phyloP scores from a whole-genome alignment of 2,888 invertebrate genomes.

The Biston betularia region DNA sequence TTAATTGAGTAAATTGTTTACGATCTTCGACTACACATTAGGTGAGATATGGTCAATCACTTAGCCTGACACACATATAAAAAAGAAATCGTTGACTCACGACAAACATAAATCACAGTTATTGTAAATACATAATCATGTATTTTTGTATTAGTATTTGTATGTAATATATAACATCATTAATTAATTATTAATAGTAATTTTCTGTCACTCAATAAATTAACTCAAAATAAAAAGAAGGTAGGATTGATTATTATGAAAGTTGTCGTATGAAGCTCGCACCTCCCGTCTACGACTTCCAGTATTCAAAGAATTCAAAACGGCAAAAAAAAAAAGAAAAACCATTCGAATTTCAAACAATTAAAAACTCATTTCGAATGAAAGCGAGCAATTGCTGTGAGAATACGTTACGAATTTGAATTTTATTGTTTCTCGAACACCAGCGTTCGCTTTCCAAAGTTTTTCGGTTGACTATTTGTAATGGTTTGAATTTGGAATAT shows the following conservation, averaged over 20 bases:
- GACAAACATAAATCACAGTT: no score
- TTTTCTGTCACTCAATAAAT: not conserved
- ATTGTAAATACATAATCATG: no score
- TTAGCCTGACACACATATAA: no score
- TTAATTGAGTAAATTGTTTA: no score
- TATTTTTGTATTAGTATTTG: no score
- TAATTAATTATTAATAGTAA: no score
- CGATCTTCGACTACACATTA: no score
- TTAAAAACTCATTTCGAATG: conserved; percentile 70
- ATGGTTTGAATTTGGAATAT: conserved; percentile 15
- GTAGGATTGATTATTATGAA: not conserved
- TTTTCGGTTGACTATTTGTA: conserved; percentile 21
- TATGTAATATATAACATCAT: no score
- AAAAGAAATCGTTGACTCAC: no score
- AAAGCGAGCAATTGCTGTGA: conserved; percentile 55
- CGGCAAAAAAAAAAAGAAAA: conserved; percentile 56
- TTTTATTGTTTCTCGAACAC: conserved; percentile 48
- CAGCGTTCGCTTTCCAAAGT: conserved; percentile 27
- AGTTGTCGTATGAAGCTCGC: conserved; percentile 45
- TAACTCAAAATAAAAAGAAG: not conserved
- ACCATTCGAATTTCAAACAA: conserved; percentile 67
- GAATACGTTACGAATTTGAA: conserved; percentile 55
- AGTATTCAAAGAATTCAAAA: conserved; percentile 65
- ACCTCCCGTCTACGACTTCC: conserved; percentile 42
- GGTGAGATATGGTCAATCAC: no score